Conservation (phyloP, 2,113 vertebrate genomes). For the Engystomops pustulosus region DNA sequence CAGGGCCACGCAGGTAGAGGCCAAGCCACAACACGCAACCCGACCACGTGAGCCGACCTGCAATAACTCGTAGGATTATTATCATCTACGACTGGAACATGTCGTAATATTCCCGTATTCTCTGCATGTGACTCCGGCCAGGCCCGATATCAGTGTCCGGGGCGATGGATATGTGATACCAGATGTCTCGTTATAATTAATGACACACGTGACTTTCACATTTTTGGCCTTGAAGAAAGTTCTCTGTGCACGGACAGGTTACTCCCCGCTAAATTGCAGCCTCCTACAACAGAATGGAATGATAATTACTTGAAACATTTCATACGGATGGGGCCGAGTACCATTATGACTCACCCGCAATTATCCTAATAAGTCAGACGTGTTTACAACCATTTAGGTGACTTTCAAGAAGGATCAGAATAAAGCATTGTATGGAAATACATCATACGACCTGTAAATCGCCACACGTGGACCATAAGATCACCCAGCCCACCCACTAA, state of each 20-base stretch:
- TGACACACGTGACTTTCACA: slow-evolving; percentile 41
- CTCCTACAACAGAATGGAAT: slow-evolving; percentile 39
- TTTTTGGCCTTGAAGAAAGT: slow-evolving; percentile 38
- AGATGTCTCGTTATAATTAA: background rate
- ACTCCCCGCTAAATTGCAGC: slow-evolving; percentile 32
- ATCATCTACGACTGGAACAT: slow-evolving; percentile 7
- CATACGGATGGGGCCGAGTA: slow-evolving; percentile 23
- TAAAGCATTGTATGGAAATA: background rate
- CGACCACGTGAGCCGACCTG: slow-evolving; percentile 13
- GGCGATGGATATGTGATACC: slow-evolving; percentile 4
- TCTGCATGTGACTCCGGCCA: background rate
- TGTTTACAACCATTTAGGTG: slow-evolving; percentile 24
- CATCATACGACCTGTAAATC: background rate
- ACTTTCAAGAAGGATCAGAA: background rate
- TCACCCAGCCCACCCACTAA: background rate
- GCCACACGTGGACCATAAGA: background rate
- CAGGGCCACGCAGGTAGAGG: background rate
- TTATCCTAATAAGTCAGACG: slow-evolving; percentile 29
- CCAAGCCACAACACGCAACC: background rate
- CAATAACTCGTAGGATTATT: background rate
- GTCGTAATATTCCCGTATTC: background rate
- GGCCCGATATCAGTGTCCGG: background rate
- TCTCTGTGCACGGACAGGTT: slow-evolving; percentile 12
- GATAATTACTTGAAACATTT: slow-evolving; percentile 49
- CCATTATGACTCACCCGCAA: slow-evolving; percentile 37